These are phyloP conservation scores for Hydrolagus affinis DNA, from an alignment of 2,113 vertebrate species.

Conservation along the genomic window DNA sequence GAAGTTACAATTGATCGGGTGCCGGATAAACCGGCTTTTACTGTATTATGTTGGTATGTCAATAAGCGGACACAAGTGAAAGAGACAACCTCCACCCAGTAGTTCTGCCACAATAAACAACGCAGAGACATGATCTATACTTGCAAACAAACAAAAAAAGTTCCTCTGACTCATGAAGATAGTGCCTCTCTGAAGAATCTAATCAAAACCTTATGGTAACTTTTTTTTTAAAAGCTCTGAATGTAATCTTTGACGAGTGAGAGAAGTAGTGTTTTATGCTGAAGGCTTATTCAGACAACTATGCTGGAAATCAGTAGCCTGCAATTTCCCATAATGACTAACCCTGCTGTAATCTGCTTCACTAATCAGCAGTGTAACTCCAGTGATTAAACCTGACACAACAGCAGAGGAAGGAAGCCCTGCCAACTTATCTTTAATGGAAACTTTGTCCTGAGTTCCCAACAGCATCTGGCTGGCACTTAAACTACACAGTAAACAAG, in stretches of 20 bases:
- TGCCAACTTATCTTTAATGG: not conserved
- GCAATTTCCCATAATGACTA: not conserved
- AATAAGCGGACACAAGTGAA: too few species aligned
- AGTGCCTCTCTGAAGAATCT: not conserved
- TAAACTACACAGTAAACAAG: not conserved
- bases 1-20: too few species aligned
- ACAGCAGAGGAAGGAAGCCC: not conserved
- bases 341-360: not conserved
- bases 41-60: too few species aligned
- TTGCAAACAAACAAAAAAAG: not conserved
- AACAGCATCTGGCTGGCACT: not conserved
- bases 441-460: not conserved
- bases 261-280: not conserved
- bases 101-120: too few species aligned
- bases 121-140: not conserved
- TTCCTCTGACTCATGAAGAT: not conserved
- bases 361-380: not conserved
- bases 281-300: not conserved
- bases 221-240: not conserved
- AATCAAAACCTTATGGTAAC: not conserved
- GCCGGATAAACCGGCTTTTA: too few species aligned
- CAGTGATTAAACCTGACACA: not conserved
- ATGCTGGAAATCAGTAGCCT: not conserved
- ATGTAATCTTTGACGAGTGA: not conserved
- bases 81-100: too few species aligned